Percentiles rank a stretch among this genome's conserved stretches.
phyloP scores from a whole-genome alignment of 1,140 invertebrate genomes.

The Drosophila arizonae region DNA sequence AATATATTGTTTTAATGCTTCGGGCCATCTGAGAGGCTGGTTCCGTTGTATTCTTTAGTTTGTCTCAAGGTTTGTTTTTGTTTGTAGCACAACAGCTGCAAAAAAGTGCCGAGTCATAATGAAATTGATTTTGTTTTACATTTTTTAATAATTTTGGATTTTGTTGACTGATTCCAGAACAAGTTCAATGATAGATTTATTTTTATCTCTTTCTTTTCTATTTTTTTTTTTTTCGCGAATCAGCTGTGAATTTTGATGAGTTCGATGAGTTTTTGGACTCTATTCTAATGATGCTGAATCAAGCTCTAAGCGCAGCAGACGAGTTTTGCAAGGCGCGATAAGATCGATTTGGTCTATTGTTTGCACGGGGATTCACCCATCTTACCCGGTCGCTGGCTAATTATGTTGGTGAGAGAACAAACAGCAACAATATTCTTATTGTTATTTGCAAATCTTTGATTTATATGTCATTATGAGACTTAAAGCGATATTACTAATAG shows the following conservation, averaged over 20 bases:
- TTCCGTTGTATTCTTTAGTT: slow-evolving; percentile 1
- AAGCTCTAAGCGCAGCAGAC: neutral
- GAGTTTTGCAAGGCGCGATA: neutral
- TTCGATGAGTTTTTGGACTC: slow-evolving; percentile 1
- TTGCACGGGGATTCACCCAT: slow-evolving; percentile 16
- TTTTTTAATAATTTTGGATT: slow-evolving; percentile 34
- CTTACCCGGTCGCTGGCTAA: neutral
- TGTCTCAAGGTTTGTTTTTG: neutral
- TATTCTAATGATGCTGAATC: slow-evolving; percentile 13
- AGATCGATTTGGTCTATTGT: slow-evolving; percentile 6
- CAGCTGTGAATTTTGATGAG: slow-evolving; percentile 23
- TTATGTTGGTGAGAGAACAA: neutral
- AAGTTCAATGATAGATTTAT: slow-evolving; percentile 49
- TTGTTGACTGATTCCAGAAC: slow-evolving; percentile 33
- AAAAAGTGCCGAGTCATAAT: slow-evolving; percentile 41
- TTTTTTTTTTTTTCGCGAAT: slow-evolving; percentile 10
- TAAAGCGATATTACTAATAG: slow-evolving; percentile 6
- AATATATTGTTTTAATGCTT: neutral
- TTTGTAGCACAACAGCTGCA: neutral
- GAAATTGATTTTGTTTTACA: slow-evolving; percentile 19
- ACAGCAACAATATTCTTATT: neutral
- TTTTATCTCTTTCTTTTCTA: neutral
- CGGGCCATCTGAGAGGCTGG: neutral
- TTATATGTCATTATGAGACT: neutral
- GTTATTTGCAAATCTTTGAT: neutral